Evolutionary conservation across 2,888 invertebrate species (phyloP), one percentile per base, ranked within the genome.

Genomic region (Campaea margaritaria): DNA sequence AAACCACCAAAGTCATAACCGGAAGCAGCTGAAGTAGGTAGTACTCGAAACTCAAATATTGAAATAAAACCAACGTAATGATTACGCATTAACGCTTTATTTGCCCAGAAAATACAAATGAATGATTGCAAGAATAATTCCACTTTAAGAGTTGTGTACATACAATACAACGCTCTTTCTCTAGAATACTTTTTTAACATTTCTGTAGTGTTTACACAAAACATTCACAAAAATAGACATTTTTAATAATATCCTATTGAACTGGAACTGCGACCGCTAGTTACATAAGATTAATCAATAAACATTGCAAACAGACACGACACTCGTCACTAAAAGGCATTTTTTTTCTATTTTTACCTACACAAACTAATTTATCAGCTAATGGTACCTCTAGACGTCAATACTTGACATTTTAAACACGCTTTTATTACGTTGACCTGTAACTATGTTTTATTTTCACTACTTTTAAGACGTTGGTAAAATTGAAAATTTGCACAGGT

Each of bases 51-150:
- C 13, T 39, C 31, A 39, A n/a, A 16, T 43, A 65, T 50, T 45
- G 63, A 68, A 81, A 76, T 73, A 72, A 83, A 82, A 82, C 74
- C 77, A 81, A 69, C 58, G 57, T 43, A 73, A 67, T 74, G 74
- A 78, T 83, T 86, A 87, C 83, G 85, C 85, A 86, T 87, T 85
- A 90, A 85, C 86, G 85, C 88, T 91, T 91, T 91, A 91, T 89
- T 91, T 86, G 89, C 90, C 91, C 91, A 88, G 88, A 87, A 88
- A 89, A 90, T 91, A 91, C 86, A 91, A 91, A 90, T 87, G 73
- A 89, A 91, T 87, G 82, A 85, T 86, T 88, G 86, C 85, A 87
- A 89, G 86, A 87, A 89, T 86, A 89, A 82, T 83, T 85, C 79
- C 83, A 83, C 81, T 81, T 80, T 75, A 57, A 65, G 77, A 75